Evolutionary conservation across 2,113 vertebrate genomes (phyloP).

Genomic region (Gymnocephalus cernua): DNA sequence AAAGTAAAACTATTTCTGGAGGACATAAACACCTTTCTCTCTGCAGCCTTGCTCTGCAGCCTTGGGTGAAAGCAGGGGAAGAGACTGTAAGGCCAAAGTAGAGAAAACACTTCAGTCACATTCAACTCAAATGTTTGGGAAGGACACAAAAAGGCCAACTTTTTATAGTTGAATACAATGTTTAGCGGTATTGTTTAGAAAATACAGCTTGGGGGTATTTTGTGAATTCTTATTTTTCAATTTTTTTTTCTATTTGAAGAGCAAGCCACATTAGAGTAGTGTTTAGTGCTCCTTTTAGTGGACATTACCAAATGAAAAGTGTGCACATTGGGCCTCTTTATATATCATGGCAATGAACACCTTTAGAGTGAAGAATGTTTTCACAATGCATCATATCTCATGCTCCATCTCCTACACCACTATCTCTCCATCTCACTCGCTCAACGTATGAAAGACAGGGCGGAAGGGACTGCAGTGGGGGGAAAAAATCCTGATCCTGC

Average conservation of each 20-base stretch:
- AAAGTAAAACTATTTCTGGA: constrained; percentile 7
- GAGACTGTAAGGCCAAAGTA: constrained; percentile 11
- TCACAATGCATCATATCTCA: background rate
- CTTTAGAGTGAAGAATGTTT: constrained; percentile 2
- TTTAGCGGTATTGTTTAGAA: background rate
- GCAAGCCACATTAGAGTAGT: constrained; percentile 6
- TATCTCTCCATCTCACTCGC: constrained; percentile 31
- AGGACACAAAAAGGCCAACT: constrained; percentile 2
- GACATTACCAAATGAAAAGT: background rate
- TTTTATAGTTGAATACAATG: background rate
- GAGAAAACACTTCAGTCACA: background rate
- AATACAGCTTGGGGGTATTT: background rate
- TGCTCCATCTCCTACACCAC: background rate
- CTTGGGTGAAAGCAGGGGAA: constrained; percentile 1
- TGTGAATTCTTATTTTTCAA: background rate
- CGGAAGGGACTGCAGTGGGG: background rate
- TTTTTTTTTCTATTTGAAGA: background rate
- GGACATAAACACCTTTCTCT: constrained; percentile 18
- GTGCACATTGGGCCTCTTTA: background rate
- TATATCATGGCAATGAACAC: constrained; percentile 28
- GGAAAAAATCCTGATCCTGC: constrained; percentile 31
- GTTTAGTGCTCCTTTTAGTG: constrained; percentile 11
- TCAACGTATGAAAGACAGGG: constrained; percentile 3
- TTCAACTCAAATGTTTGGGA: constrained; percentile 8
- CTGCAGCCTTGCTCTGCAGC: constrained; percentile 15